Conservation (phyloP, 1,140 invertebrate genomes). For the Colletes gigas region DNA sequence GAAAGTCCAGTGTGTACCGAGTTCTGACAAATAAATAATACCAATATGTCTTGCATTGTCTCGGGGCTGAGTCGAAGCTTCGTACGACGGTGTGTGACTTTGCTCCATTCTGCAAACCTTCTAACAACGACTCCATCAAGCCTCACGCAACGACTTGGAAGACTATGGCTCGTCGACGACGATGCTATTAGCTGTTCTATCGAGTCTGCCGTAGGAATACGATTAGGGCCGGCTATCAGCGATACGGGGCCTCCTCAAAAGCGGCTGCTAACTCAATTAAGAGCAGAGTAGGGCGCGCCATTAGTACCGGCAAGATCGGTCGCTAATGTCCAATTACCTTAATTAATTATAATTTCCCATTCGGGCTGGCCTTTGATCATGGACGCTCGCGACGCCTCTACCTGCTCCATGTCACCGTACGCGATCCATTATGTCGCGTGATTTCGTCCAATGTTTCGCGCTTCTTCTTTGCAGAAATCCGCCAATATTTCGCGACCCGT, state of each 20-base stretch:
- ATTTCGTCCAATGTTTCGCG: slow-evolving; percentile 33
- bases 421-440: slow-evolving; percentile 57
- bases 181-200: slow-evolving; percentile 76
- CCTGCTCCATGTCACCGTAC: slow-evolving; percentile 44
- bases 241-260: slow-evolving; percentile 79
- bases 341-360: slow-evolving; percentile 79
- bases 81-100: neutral
- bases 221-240: slow-evolving; percentile 76
- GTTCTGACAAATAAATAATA: neutral
- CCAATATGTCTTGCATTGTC: neutral
- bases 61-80: neutral
- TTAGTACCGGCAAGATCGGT: slow-evolving; percentile 78
- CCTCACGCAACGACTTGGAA: slow-evolving; percentile 18
- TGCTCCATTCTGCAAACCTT: neutral
- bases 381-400: slow-evolving; percentile 52
- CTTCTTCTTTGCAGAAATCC: slow-evolving; percentile 2
- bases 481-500: neutral
- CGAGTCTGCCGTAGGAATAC: slow-evolving; percentile 75
- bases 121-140: slow-evolving; percentile 11
- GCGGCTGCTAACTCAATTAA: slow-evolving; percentile 77
- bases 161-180: slow-evolving; percentile 21
- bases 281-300: slow-evolving; percentile 71
- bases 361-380: slow-evolving; percentile 77
- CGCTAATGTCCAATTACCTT: slow-evolving; percentile 79
- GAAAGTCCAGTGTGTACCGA: no score